Base-by-base conservation (phyloP, 1,140 invertebrate species). In the Nylanderia fulva region DNA sequence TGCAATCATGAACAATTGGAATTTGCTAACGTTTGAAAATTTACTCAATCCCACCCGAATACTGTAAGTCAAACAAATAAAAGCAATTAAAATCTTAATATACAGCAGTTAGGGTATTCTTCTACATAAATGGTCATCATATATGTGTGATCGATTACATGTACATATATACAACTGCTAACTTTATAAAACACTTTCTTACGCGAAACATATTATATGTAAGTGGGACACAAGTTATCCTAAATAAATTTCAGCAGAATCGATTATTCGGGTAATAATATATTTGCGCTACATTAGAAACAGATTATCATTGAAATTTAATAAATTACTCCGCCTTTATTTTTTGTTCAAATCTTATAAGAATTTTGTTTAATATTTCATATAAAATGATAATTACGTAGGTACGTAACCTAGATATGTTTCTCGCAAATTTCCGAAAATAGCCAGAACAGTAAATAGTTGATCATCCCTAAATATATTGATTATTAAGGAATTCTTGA, bases 21-120 rank as follows among this genome's bases (percentile, higher is more conserved):
- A 85, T 88, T 85, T 61, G 74, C 69, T 33, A 68, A 60, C 58
- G 11, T 8, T 60, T 42, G 54, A 24, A n/a, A 33, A 64, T 58
- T 76, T 52, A 18, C 15, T 42, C 45, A n/a, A 42, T 33, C 13
- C 29, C 56, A 33, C 54, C 13, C 1, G 18, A 45, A 13, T 76
- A 80, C 52, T n/a, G n/a, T n/a, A n/a, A n/a, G 13, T 21, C 24
- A 45, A 79, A 39, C n/a, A 29, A 58, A 33, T 18, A 29, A 36
- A 60, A 52, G 33, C 2, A n/a, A 52, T 84, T 21, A 42, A 61
- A 60, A 69, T 72, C 8, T 27, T 24, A 0, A 24, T 58, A 42
- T 48, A 29, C 42, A 71, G n/a, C 76, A 39, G 2, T 45, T 39
- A 42, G 39, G 4, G 4, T 56, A 33, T 72, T 13, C 11, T 15